These are phyloP conservation scores for Harpalus rubripes DNA, from an alignment of 2,888 invertebrate species.

Conservation along the genomic window DNA sequence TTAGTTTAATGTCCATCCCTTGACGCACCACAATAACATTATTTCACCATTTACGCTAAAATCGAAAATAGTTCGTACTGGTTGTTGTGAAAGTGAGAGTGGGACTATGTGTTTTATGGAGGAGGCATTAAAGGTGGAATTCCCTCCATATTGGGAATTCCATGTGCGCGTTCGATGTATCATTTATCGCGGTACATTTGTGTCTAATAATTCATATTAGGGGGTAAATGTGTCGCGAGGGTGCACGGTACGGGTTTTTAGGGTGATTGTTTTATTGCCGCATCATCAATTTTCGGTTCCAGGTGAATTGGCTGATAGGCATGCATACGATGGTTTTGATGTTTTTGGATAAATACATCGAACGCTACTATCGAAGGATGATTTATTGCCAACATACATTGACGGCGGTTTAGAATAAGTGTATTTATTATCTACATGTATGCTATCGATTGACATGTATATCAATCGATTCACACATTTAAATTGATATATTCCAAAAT, in stretches of 20 bases:
- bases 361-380: slow-evolving; percentile 22
- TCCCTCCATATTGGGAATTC: not conserved
- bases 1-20: slow-evolving; percentile 59
- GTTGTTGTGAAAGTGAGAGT: not conserved
- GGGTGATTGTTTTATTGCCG: slow-evolving; percentile 63
- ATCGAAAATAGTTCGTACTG: not conserved
- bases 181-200: slow-evolving; percentile 59
- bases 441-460: slow-evolving; percentile 1
- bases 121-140: not conserved
- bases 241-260: slow-evolving; percentile 53
- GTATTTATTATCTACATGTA: not conserved
- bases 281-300: slow-evolving; percentile 55
- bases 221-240: slow-evolving; percentile 52
- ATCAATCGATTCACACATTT: not conserved
- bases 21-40: slow-evolving; percentile 49
- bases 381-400: slow-evolving; percentile 22
- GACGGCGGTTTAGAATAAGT: slow-evolving; percentile 5
- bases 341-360: slow-evolving; percentile 48
- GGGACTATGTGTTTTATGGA: slow-evolving; percentile 8
- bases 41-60: slow-evolving; percentile 39
- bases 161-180: slow-evolving; percentile 53
- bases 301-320: slow-evolving; percentile 49
- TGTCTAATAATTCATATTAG: slow-evolving; percentile 62
- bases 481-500: not conserved
- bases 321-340: slow-evolving; percentile 8